Evolutionary conservation across 2,888 invertebrate genomes (phyloP).

Genomic region (Diarsia brunnea): DNA sequence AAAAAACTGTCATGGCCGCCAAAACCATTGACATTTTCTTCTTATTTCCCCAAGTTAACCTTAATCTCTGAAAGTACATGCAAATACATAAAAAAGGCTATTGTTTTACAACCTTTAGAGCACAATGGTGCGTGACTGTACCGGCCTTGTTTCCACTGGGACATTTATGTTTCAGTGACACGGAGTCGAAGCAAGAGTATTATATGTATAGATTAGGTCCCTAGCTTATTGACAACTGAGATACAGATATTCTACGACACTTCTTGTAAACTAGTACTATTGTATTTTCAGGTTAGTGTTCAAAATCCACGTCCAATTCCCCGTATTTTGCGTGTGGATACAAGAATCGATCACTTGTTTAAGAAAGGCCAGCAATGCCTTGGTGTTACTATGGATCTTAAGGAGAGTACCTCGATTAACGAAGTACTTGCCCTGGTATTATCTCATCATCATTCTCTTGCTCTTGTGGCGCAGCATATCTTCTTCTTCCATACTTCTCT

Average conservation of each 20-base stretch:
- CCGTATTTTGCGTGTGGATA: no score
- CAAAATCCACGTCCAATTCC: no score
- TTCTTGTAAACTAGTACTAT: not conserved
- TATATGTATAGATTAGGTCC: not conserved
- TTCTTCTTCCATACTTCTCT: no score
- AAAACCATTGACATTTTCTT: conserved; percentile 22
- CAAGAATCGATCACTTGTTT: no score
- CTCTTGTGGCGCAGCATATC: no score
- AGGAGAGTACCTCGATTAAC: no score
- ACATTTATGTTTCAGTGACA: conserved; percentile 59
- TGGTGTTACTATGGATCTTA: no score
- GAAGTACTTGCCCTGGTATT: no score
- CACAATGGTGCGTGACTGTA: conserved; percentile 63
- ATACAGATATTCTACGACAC: not conserved
- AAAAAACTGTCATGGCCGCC: conserved; percentile 40
- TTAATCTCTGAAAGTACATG: conserved; percentile 30
- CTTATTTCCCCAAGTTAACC: conserved; percentile 25
- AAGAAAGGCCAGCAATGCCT: no score
- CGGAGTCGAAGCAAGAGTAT: not conserved
- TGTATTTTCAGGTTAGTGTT: no score
- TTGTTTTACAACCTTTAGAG: conserved; percentile 55
- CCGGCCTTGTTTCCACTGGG: conserved; percentile 53
- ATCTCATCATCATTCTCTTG: no score
- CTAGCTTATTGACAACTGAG: not conserved
- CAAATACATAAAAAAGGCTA: conserved; percentile 47